Evolutionary conservation across 1,140 invertebrate species (phyloP), one percentile per base, ranked within the genome.

Genomic region (Chironomus tepperi): DNA sequence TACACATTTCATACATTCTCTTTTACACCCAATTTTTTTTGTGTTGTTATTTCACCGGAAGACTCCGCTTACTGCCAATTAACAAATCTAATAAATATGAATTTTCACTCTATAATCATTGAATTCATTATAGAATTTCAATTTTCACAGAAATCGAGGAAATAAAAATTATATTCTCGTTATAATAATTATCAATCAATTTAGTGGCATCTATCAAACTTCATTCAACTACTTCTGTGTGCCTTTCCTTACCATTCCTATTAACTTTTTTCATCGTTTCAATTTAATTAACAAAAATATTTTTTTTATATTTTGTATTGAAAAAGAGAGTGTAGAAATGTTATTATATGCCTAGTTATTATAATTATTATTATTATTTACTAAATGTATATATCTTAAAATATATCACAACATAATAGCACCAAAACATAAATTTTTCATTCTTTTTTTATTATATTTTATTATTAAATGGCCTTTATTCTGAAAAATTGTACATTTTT

Each of bases 151-250:
- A 57, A 57, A n/a, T 57, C n/a, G 47, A 57, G 47, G 47, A 57
- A 57, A 57, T 57, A 57, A n/a, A 57, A 57, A 57, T 57, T 57
- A 57, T 57, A 57, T 57, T 57, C 47, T 57, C 47, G 47, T 57
- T 57, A 57, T 57, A 57, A 57, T 57, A 57, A 57, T 57, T 57
- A 57, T 57, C 47, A 57, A 57, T 57, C 47, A 57, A 57, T 57
- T 57, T 57, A 12, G 47, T 57, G 47, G 47, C 47, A 57, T 57
- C 47, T 57, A 57, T 57, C 47, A 57, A 57, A 12, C 47, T 57
- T 57, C 47, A 57, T 57, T n/a, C 12, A 57, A 34, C 24, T 34
- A 34, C 24, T 34, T 1, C 5, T 1, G 1, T 34, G 24, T 34
- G 24, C 24, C 24, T 34, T 34, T 34, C 24, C 2, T 34, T 34